Base-by-base conservation (phyloP, 2,888 invertebrate genomes). In the Eurois occulta region DNA sequence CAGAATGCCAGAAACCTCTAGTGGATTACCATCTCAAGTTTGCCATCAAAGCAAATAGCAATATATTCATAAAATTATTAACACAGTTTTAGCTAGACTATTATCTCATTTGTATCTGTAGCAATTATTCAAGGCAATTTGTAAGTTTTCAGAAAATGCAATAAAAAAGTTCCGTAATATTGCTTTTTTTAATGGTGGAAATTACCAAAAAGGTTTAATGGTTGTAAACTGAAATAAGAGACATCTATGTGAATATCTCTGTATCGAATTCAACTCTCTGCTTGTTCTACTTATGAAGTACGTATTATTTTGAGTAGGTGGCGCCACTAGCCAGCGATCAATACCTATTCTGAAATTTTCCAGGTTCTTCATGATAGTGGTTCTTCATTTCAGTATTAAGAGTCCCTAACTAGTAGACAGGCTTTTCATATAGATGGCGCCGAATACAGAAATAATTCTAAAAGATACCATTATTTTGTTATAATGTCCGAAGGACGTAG, bases 161-260 rank as follows among this genome's bases (percentile, higher is more conserved):
- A 41, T 41, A 1, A 41, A 41, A 41, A 5, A 1, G 10, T 41
- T 41, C 7, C 0, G 41, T 41, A 7, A 41, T 10, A 41, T 41
- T 41, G 10, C 7, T 41, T 41, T 41, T 41, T 41, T 41, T 35
- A 35, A 10, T 41, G 41, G 11, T 16, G 18, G 7, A 32, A 32
- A 28, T 16, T 1, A 18, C 16, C n/a, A 65, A 60, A 60, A 60
- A 64, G 11, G 32, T 35, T 60, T 18, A 35, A 41, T 32, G 2
- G 6, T 6, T 11, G 7, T 1, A 28, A 18, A 43, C 2, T 66
- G 0, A 43, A 16, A 0, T n/a, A 52, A 77, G 80, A 76, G 86
- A 83, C 87, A 85, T 85, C 86, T 86, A 28, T 78, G 43, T n/a
- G 28, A 43, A 60, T 38, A 13, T 41, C 2, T 1, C 10, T 28